Evolutionary conservation across 2,888 invertebrate species (phyloP).

Genomic region (Leptinotarsa tumamoca): DNA sequence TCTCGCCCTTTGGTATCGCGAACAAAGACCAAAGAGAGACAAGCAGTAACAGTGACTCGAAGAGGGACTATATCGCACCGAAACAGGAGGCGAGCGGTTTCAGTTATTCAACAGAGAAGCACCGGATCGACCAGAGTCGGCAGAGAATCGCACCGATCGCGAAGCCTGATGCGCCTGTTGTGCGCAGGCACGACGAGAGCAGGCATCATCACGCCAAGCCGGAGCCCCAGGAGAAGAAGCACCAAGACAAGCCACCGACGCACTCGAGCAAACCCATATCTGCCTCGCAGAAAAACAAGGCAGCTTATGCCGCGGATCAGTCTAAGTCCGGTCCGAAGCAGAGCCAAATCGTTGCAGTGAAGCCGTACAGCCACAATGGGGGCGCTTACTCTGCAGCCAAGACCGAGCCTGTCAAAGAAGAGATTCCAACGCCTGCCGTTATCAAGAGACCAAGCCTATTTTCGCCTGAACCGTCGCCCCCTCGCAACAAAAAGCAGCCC

Average conservation of each 20-base stretch:
- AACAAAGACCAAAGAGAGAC: neutral
- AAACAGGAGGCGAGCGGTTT: no score
- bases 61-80: constrained; percentile 36
- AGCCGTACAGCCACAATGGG: constrained; percentile 28
- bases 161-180: neutral
- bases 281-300: constrained; percentile 63
- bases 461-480: constrained; percentile 71
- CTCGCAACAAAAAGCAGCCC: constrained; percentile 59
- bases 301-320: constrained; percentile 59
- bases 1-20: constrained; percentile 56
- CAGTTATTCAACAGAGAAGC: no score
- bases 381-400: constrained; percentile 24
- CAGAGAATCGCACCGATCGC: neutral
- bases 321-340: constrained; percentile 63
- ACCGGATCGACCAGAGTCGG: no score
- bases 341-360: constrained; percentile 38
- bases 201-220: constrained; percentile 54
- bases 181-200: constrained; percentile 45
- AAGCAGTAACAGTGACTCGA: constrained; percentile 34
- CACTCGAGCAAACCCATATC: constrained; percentile 58
- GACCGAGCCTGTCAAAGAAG: constrained; percentile 14
- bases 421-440: constrained; percentile 46
- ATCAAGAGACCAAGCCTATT: constrained; percentile 74
- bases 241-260: constrained; percentile 58
- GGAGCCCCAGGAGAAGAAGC: constrained; percentile 58